Base-by-base conservation (phyloP, 2,113 vertebrate genomes). In the Saimiri boliviensis region DNA sequence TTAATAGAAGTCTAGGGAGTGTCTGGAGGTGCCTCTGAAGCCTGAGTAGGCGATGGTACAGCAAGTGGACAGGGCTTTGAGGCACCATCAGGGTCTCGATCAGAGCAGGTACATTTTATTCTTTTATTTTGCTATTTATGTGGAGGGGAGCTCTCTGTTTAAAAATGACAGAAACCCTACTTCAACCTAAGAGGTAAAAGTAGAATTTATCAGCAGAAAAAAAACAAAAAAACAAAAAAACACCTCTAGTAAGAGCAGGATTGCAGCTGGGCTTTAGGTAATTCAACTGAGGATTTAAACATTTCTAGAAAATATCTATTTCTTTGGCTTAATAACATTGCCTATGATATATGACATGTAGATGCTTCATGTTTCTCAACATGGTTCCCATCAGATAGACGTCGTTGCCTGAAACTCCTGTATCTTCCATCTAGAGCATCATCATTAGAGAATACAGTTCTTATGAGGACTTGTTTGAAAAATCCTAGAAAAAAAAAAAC, bases 1-100 rank as follows among this genome's bases (percentile, higher is more conserved):
- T 97, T 42, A 73, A 37, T 74, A 30, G 8, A 11, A 7, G 20
- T 74, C 20, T 66, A 54, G 17, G 30, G 35, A 45, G 20, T 60
- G 40, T 25, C 32, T 91, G 25, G 35, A 85, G 42, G 20, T 19
- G n/a, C 5, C 14, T 58, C 6, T 21, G 68, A 94, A 77, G 58
- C 30, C 8, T 84, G 42, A 42, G 27, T 13, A 52, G 12, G 32
- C 1, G 0, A 16, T 9, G 2, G 2, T 23, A 37, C 20, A 5
- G 13, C 17, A 70, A 92, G 6, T 17, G n/a, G 17, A 30, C 1
- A 66, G 20, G 23, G 5, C 4, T 74, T 27, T 35, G 19, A 63
- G 16, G 10, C 25, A 66, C 11, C 11, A 17, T 27, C 9, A 58
- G 23, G 0, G 47, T 8, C 17, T 77, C 23, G 71, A n/a, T 1